These are phyloP conservation scores for Eristalis arbustorum DNA, from an alignment of 2,888 invertebrate species.

Conservation along the genomic window DNA sequence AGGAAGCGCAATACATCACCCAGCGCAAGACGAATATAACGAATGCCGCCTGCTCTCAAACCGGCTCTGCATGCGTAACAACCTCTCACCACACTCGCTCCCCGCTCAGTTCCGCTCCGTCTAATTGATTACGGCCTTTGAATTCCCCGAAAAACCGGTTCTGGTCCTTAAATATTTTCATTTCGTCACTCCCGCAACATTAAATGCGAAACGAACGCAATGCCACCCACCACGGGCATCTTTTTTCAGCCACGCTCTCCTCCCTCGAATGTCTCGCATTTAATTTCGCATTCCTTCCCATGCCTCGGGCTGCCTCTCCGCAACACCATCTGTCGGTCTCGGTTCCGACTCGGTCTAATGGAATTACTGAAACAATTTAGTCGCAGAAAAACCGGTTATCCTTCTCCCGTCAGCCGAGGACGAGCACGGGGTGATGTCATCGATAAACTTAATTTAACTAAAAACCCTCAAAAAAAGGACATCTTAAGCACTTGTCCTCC, in stretches of 20 bases:
- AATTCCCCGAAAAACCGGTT: not conserved
- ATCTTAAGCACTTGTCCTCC: constrained; percentile 5
- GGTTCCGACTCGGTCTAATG: constrained; percentile 17
- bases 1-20: not conserved
- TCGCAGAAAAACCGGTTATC: constrained; percentile 30
- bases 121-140: constrained; percentile 1
- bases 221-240: not conserved
- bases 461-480: not conserved
- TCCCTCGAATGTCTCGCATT: not conserved
- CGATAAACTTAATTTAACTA: constrained; percentile 10
- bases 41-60: not conserved
- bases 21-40: not conserved
- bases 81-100: not conserved
- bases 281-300: not conserved
- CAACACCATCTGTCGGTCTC: not conserved
- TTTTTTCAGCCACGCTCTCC: not conserved
- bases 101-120: not conserved
- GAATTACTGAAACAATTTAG: constrained; percentile 51
- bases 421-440: not conserved
- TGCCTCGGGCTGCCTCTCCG: not conserved
- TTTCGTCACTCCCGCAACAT: not conserved
- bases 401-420: not conserved
- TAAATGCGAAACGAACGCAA: not conserved
- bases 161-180: constrained; percentile 4
- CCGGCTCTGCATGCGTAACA: not conserved